Evolutionary conservation across 2,888 invertebrate species (phyloP).

Genomic region (Nipponacmea schrenckii): DNA sequence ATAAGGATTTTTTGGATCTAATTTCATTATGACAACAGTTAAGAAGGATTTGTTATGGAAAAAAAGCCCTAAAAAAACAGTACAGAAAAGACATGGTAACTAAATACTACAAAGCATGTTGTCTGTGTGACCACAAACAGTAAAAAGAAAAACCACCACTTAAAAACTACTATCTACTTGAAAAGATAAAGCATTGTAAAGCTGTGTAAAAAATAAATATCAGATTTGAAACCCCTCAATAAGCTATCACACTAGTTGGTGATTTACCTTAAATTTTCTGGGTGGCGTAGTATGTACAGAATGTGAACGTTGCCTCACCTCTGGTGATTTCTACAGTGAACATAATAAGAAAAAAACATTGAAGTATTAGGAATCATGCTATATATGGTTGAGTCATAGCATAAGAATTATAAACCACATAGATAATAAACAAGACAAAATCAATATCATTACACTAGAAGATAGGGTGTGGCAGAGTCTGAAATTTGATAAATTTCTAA

Average conservation of each 20-base stretch:
- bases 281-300: conserved; percentile 25
- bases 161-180: not conserved
- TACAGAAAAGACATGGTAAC: too few relatives aligned
- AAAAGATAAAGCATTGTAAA: conserved; percentile 13
- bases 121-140: too few relatives aligned
- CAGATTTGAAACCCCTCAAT: too few relatives aligned
- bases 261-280: conserved; percentile 28
- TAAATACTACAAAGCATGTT: too few relatives aligned
- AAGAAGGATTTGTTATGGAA: too few relatives aligned
- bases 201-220: not conserved
- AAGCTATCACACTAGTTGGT: not conserved
- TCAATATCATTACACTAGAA: not conserved
- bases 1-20: too few relatives aligned
- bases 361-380: too few relatives aligned
- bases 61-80: too few relatives aligned
- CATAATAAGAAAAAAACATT: not conserved
- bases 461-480: too few relatives aligned
- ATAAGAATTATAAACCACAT: not conserved
- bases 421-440: not conserved
- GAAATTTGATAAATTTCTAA: too few relatives aligned
- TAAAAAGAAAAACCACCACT: not conserved
- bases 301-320: conserved; percentile 28
- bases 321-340: not conserved
- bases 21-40: too few relatives aligned
- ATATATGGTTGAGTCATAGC: too few relatives aligned